phyloP scores from a whole-genome alignment of 2,113 vertebrate species.

The Malurus alboscapulatus region DNA sequence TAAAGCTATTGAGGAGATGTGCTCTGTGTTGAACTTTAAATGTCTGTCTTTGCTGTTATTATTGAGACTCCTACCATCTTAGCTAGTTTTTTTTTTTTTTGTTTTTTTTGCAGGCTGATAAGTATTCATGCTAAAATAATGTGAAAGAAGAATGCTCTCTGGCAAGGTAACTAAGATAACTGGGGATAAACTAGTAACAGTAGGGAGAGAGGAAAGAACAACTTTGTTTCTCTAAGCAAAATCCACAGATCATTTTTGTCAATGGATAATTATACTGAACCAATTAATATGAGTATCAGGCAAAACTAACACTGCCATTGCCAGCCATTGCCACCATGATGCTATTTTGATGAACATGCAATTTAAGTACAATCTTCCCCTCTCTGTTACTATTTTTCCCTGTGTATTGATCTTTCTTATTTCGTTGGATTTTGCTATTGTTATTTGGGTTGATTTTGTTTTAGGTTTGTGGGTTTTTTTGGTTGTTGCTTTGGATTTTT shows the following conservation, averaged over 20 bases:
- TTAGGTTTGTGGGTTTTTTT: not conserved
- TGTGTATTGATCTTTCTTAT: not conserved
- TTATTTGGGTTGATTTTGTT: not conserved
- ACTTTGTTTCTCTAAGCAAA: slow-evolving; percentile 4
- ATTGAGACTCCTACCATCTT: not conserved
- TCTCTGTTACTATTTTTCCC: not conserved
- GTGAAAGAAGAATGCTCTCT: not conserved
- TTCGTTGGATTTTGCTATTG: not conserved
- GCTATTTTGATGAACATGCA: not conserved
- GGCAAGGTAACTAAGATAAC: not conserved
- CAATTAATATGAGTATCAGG: not conserved
- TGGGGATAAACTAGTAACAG: not conserved
- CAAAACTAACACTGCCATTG: not conserved
- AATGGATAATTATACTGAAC: not conserved
- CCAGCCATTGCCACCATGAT: not conserved
- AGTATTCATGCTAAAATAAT: slow-evolving; percentile 13
- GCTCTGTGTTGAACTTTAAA: not conserved
- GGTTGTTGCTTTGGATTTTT: not conserved
- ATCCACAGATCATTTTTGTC: not conserved
- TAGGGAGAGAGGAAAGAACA: not conserved
- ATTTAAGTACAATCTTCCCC: not conserved
- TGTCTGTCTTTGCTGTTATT: not conserved
- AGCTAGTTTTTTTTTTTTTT: not conserved
- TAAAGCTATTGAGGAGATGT: not conserved
- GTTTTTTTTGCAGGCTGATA: not conserved